phyloP scores from a whole-genome alignment of 2,888 invertebrate species.

The Coecobrya sp. region DNA sequence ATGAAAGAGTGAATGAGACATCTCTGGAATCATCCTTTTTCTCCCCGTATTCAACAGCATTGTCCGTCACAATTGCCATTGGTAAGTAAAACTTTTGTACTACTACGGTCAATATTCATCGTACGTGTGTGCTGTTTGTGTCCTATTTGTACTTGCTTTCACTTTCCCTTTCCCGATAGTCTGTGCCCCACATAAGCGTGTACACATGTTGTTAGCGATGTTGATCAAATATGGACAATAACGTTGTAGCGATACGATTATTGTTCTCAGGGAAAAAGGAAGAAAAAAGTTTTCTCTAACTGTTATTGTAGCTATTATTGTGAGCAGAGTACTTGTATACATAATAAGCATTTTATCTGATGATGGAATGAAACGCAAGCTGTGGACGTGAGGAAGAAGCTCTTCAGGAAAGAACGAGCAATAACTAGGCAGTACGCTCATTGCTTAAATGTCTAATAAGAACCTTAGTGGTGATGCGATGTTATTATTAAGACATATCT shows the following conservation, averaged over 20 bases:
- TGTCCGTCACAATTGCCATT: conserved; percentile 97
- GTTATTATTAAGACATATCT: neutral
- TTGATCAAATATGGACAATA: conserved; percentile 55
- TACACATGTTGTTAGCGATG: neutral
- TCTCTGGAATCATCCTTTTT: conserved; percentile 88
- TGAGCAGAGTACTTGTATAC: conserved; percentile 49
- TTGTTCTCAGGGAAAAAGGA: conserved; percentile 32
- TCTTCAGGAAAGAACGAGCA: neutral
- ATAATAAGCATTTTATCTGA: conserved; percentile 63
- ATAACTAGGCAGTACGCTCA: neutral
- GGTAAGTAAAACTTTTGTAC: conserved; percentile 88
- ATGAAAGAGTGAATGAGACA: conserved; percentile 69
- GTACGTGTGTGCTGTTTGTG: neutral
- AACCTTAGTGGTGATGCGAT: neutral
- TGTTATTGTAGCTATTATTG: conserved; percentile 51
- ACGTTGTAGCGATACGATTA: conserved; percentile 42
- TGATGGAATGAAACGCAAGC: conserved; percentile 26
- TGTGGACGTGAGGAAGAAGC: conserved; percentile 4
- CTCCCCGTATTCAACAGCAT: conserved; percentile 96
- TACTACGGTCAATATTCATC: neutral
- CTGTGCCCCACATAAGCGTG: neutral
- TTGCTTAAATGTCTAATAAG: conserved; percentile 12
- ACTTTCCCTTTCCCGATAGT: neutral
- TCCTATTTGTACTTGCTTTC: neutral
- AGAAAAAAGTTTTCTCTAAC: conserved; percentile 56